Percentiles rank a stretch among this genome's conserved stretches.
These are phyloP conservation scores for Quiscalus mexicanus DNA, from an alignment of 2,113 vertebrate genomes.

Conservation along the genomic window DNA sequence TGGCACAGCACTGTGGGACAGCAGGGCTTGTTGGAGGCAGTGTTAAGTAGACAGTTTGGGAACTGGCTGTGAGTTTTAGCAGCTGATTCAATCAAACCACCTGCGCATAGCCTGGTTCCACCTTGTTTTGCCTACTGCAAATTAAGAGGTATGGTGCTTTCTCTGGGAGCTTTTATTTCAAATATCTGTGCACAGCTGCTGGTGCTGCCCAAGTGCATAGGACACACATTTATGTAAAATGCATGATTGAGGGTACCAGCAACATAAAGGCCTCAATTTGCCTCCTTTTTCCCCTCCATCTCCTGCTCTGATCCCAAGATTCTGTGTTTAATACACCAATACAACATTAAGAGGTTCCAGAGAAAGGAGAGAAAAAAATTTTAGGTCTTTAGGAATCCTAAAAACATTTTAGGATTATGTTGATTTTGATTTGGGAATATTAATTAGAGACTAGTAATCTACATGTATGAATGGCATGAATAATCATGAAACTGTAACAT, in stretches of 20 bases:
- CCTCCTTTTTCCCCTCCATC: background rate
- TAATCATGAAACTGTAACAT: background rate
- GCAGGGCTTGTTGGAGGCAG: conserved; percentile 39
- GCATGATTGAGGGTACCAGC: background rate
- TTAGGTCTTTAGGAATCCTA: background rate
- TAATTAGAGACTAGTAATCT: background rate
- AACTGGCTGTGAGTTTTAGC: conserved; percentile 56
- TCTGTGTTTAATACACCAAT: background rate
- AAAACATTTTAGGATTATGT: background rate
- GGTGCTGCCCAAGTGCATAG: accelerated
- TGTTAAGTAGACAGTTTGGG: conserved; percentile 60
- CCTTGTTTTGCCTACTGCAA: background rate
- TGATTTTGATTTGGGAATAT: background rate
- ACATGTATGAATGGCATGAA: background rate
- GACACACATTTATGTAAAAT: background rate
- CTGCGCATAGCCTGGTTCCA: background rate
- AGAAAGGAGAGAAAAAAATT: background rate
- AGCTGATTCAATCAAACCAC: conserved; percentile 53
- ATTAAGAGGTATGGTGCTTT: background rate
- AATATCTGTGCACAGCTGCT: background rate
- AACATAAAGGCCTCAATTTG: background rate
- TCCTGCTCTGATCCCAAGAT: background rate
- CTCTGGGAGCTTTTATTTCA: background rate
- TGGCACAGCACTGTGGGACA: conserved; percentile 17
- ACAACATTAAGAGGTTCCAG: background rate